Evolutionary conservation across 2,888 invertebrate species (phyloP).

Genomic region (Leucozona laternaria): DNA sequence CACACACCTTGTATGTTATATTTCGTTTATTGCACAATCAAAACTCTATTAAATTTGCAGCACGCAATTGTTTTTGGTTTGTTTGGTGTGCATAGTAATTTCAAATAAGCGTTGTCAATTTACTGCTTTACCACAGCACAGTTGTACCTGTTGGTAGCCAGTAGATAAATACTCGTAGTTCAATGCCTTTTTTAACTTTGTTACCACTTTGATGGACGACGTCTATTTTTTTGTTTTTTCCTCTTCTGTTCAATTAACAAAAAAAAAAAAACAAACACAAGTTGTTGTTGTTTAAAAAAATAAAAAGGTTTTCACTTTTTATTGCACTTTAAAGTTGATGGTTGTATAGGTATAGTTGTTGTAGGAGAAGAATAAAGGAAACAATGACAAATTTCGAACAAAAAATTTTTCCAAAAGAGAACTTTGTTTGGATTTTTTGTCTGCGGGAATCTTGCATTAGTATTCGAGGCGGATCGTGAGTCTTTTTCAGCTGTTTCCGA

Average conservation of each 20-base stretch:
- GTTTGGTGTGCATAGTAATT: conserved; percentile 60
- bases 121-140: conserved; percentile 28
- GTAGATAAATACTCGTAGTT: conserved; percentile 43
- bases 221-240: conserved; percentile 18
- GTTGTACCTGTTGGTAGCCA: not conserved
- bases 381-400: conserved; percentile 62
- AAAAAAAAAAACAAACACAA: conserved; percentile 44
- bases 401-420: conserved; percentile 54
- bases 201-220: conserved; percentile 56
- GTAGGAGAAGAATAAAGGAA: conserved; percentile 21
- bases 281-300: conserved; percentile 40
- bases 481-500: conserved; percentile 62
- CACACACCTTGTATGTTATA: conserved; percentile 45
- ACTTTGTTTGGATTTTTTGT: conserved; percentile 64
- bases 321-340: conserved; percentile 33
- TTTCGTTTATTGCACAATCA: conserved; percentile 65
- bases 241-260: conserved; percentile 17
- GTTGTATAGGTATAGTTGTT: not conserved
- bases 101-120: conserved; percentile 64
- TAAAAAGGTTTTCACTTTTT: conserved; percentile 72
- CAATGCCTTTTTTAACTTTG: conserved; percentile 62
- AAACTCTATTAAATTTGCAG: conserved; percentile 56
- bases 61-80: conserved; percentile 60
- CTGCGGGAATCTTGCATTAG: conserved; percentile 48
- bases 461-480: conserved; percentile 54